phyloP scores from a whole-genome alignment of 2,113 vertebrate genomes.

The Chitala chitala region DNA sequence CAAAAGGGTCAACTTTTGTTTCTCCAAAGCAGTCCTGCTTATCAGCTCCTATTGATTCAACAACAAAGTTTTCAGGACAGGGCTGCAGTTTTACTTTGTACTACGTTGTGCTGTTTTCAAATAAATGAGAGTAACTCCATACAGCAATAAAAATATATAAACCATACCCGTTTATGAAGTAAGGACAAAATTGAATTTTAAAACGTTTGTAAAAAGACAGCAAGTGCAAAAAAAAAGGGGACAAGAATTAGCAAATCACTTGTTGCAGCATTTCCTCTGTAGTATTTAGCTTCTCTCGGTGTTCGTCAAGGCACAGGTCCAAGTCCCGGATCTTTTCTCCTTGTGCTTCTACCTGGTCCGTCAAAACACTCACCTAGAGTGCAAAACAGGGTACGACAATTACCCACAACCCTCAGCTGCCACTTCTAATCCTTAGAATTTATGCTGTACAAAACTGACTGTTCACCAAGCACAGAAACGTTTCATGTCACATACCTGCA shows the following conservation, averaged over 20 bases:
- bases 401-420: background rate
- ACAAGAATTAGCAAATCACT: constrained; percentile 54
- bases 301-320: constrained; percentile 89
- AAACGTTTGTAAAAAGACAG: no score
- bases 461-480: background rate
- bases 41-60: constrained; percentile 73
- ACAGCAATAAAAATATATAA: no score
- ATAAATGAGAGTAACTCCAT: no score
- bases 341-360: constrained; percentile 95
- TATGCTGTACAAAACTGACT: background rate
- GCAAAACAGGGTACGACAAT: background rate
- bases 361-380: constrained; percentile 87
- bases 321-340: constrained; percentile 96
- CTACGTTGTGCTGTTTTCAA: no score
- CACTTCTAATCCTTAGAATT: background rate
- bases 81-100: no score
- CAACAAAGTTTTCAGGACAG: constrained; percentile 1
- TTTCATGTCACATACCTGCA: constrained; percentile 73
- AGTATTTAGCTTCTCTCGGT: constrained; percentile 88
- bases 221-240: background rate
- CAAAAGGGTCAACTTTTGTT: constrained; percentile 89
- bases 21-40: constrained; percentile 83
- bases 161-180: no score
- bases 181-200: no score
- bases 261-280: constrained; percentile 96